Evolutionary conservation across 2,797 vertebrate species (phyloP).

Genomic region (Enteromius argenteus): DNA sequence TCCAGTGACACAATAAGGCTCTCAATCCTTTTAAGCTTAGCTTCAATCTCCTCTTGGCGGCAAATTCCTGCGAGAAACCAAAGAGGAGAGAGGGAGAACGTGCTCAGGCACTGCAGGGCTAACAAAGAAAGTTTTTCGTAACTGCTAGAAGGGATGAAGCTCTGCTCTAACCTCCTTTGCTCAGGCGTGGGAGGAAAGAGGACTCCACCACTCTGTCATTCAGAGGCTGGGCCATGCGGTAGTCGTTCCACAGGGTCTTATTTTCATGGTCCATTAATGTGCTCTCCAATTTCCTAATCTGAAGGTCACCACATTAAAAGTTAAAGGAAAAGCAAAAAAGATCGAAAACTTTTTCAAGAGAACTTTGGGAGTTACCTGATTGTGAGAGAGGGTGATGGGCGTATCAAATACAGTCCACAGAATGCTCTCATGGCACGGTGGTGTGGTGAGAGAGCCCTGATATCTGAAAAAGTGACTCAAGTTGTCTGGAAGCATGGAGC

Average conservation of each 20-base stretch:
- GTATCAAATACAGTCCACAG: slow-evolving; percentile 89
- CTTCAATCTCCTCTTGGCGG: slow-evolving; percentile 78
- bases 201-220: slow-evolving; percentile 83
- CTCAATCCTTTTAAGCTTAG: slow-evolving; percentile 83
- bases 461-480: slow-evolving; percentile 86
- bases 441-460: slow-evolving; percentile 90
- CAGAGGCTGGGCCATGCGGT: slow-evolving; percentile 86
- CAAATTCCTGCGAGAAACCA: slow-evolving; percentile 77
- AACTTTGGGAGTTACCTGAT: slow-evolving; percentile 79
- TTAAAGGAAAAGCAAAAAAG: slow-evolving; percentile 5
- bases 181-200: slow-evolving; percentile 77
- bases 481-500: slow-evolving; percentile 87
- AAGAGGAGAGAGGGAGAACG: slow-evolving; percentile 27
- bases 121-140: slow-evolving; percentile 6
- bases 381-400: slow-evolving; percentile 81
- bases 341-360: neutral
- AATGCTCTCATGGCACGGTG: slow-evolving; percentile 91
- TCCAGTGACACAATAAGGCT: slow-evolving; percentile 81
- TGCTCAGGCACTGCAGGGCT: slow-evolving; percentile 15
- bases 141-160: slow-evolving; percentile 21
- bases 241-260: slow-evolving; percentile 84
- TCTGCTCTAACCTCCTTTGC: slow-evolving; percentile 75
- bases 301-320: slow-evolving; percentile 17
- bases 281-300: slow-evolving; percentile 88
- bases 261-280: slow-evolving; percentile 86